phyloP scores from a whole-genome alignment of 92 coral and sea anemone genomes.

The Actinernus sp. region DNA sequence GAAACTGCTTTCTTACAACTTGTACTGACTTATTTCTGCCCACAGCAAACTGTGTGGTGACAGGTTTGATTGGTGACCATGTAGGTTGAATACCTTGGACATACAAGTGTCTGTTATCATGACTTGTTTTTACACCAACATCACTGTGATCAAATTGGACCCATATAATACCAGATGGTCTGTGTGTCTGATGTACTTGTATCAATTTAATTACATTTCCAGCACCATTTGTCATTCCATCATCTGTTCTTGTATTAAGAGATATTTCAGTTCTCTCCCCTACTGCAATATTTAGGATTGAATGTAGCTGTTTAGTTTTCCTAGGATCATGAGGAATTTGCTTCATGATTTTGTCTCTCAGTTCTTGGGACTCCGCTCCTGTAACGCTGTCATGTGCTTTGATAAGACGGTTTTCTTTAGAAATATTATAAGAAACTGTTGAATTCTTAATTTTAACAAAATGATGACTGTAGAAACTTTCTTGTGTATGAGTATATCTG shows the following conservation, averaged over 20 bases:
- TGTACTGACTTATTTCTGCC: conserved; percentile 66
- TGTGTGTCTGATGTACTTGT: conserved; percentile 6
- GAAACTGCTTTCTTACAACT: conserved; percentile 82
- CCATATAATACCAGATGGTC: conserved; percentile 35
- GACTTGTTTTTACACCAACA: conserved; percentile 23
- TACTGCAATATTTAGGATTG: neutral
- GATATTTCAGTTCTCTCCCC: conserved; percentile 32
- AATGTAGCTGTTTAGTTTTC: conserved; percentile 23
- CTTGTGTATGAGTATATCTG: too few species aligned
- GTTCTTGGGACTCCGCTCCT: conserved; percentile 37
- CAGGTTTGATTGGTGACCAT: conserved; percentile 80
- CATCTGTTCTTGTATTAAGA: conserved; percentile 27
- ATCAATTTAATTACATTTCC: conserved; percentile 28
- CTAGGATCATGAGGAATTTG: conserved; percentile 52
- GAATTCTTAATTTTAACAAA: too few species aligned
- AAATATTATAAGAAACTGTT: too few species aligned
- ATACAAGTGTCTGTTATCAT: conserved; percentile 25
- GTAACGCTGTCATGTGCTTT: conserved; percentile 58
- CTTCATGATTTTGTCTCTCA: conserved; percentile 52
- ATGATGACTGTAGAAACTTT: too few species aligned
- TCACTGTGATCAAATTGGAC: conserved; percentile 28
- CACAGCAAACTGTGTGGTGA: conserved; percentile 76
- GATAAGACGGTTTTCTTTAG: too few species aligned
- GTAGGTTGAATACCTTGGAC: conserved; percentile 45
- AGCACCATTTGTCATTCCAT: conserved; percentile 45